phyloP scores from a whole-genome alignment of 2,113 vertebrate genomes.

The Hippocampus guttulatus region DNA sequence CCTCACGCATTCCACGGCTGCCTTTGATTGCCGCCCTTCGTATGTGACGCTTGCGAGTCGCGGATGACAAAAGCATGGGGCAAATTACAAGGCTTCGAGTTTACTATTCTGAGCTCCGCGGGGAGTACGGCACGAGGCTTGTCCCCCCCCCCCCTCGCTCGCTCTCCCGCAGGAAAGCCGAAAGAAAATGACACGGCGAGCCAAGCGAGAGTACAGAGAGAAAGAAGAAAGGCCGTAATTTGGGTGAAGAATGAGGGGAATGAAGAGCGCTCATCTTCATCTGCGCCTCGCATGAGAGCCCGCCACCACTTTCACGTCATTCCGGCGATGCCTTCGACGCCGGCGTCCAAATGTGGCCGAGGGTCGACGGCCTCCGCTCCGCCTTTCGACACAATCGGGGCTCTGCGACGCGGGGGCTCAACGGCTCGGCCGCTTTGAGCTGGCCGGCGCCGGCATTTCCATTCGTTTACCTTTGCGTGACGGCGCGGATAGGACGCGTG shows the following conservation, averaged over 20 bases:
- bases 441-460: conserved; percentile 21
- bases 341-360: conserved; percentile 25
- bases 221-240: conserved; percentile 65
- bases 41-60: conserved; percentile 48
- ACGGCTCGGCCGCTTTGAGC: conserved; percentile 11
- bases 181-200: conserved; percentile 61
- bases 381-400: conserved; percentile 21
- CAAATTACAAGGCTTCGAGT: conserved; percentile 79
- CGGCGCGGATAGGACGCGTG: conserved; percentile 31
- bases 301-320: conserved; percentile 41
- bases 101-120: conserved; percentile 68
- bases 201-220: conserved; percentile 64
- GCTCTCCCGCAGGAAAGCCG: conserved; percentile 39
- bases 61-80: conserved; percentile 68
- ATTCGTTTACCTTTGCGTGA: conserved; percentile 25
- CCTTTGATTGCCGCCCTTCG: conserved; percentile 36
- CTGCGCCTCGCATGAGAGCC: conserved; percentile 52
- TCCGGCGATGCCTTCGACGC: conserved; percentile 46
- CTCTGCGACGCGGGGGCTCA: conserved; percentile 20
- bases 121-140: conserved; percentile 61
- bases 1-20: conserved; percentile 46
- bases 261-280: conserved; percentile 59
- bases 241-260: conserved; percentile 42
- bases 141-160: conserved; percentile 28
- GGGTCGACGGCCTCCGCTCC: conserved; percentile 9